Evolutionary conservation across 2,113 vertebrate species (phyloP).

Genomic region (Neolamprologus brichardi): DNA sequence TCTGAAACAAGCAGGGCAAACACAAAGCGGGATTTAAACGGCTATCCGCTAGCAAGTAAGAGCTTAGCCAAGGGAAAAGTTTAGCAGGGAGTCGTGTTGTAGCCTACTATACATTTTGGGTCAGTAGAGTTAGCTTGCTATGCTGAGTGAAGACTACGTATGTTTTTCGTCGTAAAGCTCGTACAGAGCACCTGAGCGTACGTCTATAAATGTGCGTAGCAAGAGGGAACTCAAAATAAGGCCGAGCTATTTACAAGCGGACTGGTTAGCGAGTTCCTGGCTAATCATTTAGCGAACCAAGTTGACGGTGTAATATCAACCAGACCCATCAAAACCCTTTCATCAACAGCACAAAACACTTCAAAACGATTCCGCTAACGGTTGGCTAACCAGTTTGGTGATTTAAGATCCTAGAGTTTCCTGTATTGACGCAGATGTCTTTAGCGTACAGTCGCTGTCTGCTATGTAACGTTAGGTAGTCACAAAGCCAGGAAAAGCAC

Average conservation of each 20-base stretch:
- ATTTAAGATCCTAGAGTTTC: background rate
- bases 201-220: slow-evolving; percentile 67
- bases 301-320: background rate
- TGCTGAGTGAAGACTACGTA: slow-evolving; percentile 43
- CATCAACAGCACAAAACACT: background rate
- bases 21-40: background rate
- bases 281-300: slow-evolving; percentile 53
- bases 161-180: background rate
- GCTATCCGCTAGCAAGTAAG: background rate
- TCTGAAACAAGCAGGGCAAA: slow-evolving; percentile 62
- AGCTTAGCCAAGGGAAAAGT: background rate
- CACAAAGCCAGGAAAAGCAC: slow-evolving; percentile 78
- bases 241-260: slow-evolving; percentile 68
- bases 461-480: slow-evolving; percentile 52
- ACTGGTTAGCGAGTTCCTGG: slow-evolving; percentile 61
- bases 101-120: slow-evolving; percentile 31
- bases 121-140: slow-evolving; percentile 45
- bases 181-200: slow-evolving; percentile 35
- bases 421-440: background rate
- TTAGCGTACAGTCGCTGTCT: slow-evolving; percentile 46
- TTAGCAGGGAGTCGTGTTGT: background rate
- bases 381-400: background rate
- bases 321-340: background rate
- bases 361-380: background rate
- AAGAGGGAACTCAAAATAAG: slow-evolving; percentile 67